Percentiles rank a stretch among this genome's conserved stretches.
Conservation (phyloP, 2,113 vertebrate genomes). For the Callipepla squamata region DNA sequence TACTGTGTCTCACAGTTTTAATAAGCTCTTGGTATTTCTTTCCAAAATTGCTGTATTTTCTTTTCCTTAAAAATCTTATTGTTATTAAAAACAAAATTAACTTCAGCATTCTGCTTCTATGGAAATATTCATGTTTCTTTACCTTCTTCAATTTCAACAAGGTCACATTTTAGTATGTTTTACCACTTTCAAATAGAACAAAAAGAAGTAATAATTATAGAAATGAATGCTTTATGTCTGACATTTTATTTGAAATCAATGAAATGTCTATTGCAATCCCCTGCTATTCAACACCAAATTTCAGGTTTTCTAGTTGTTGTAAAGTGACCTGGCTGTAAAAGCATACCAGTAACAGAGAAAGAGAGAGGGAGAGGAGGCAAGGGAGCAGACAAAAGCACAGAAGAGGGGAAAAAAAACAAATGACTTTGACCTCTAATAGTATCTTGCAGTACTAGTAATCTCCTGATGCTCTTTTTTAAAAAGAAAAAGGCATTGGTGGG, state of each 20-base stretch:
- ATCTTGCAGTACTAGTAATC: background rate
- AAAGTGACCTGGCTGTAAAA: background rate
- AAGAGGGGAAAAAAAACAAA: background rate
- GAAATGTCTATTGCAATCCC: conserved; percentile 3
- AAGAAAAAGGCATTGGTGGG: background rate
- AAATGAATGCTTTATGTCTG: conserved; percentile 13
- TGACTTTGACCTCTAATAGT: background rate
- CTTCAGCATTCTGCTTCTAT: background rate
- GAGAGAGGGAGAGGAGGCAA: background rate
- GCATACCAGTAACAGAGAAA: accelerated
- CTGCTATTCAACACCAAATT: background rate
- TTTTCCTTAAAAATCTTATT: background rate
- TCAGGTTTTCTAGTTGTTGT: background rate
- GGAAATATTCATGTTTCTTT: background rate
- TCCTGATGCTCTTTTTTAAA: background rate
- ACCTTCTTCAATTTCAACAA: background rate
- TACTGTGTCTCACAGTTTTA: conserved; percentile 10
- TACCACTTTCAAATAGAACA: background rate
- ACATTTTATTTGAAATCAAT: conserved; percentile 55
- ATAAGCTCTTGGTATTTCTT: background rate
- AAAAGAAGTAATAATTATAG: conserved; percentile 32
- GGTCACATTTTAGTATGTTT: conserved; percentile 33
- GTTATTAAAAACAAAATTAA: background rate
- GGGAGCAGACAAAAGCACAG: background rate
- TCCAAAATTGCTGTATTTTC: background rate